phyloP scores from a whole-genome alignment of 2,113 vertebrate genomes.

The Proterorhinus semilunaris region DNA sequence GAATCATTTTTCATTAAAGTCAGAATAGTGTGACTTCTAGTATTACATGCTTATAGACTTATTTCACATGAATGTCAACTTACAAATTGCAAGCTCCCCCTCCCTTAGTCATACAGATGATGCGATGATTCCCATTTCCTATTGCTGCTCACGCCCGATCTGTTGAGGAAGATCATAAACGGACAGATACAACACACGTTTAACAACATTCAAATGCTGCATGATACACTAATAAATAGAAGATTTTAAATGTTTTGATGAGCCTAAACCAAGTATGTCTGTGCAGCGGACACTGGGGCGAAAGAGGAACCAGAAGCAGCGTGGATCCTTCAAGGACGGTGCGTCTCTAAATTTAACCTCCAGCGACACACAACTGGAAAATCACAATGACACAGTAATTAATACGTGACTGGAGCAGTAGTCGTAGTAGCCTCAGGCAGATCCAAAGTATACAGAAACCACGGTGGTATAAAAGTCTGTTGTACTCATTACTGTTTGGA shows the following conservation, averaged over 20 bases:
- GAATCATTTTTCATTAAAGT: no score
- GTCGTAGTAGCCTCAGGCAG: slow-evolving; percentile 4
- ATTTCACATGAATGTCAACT: slow-evolving; percentile 12
- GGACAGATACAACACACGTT: no score
- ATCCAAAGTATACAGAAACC: slow-evolving; percentile 3
- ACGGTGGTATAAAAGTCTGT: neutral
- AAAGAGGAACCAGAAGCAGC: slow-evolving; percentile 80
- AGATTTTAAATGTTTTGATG: no score
- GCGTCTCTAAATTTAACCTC: slow-evolving; percentile 46
- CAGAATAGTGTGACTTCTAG: neutral
- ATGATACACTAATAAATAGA: no score
- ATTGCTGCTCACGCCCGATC: slow-evolving; percentile 11
- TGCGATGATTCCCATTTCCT: slow-evolving; percentile 15
- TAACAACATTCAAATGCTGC: no score
- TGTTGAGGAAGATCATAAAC: neutral
- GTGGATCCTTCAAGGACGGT: slow-evolving; percentile 97
- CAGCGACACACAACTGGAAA: slow-evolving; percentile 25
- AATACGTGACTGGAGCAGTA: neutral
- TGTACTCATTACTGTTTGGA: no score
- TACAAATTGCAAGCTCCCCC: neutral
- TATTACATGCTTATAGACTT: neutral
- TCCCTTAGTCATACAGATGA: slow-evolving; percentile 37
- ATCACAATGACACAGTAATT: slow-evolving; percentile 14
- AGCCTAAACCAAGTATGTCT: neutral
- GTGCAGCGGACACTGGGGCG: slow-evolving; percentile 81